A percentile compares a stretch with the other conserved stretches of the same genome.
Evolutionary conservation across 2,888 invertebrate species (phyloP).

Genomic region (Parnassius mnemosyne): DNA sequence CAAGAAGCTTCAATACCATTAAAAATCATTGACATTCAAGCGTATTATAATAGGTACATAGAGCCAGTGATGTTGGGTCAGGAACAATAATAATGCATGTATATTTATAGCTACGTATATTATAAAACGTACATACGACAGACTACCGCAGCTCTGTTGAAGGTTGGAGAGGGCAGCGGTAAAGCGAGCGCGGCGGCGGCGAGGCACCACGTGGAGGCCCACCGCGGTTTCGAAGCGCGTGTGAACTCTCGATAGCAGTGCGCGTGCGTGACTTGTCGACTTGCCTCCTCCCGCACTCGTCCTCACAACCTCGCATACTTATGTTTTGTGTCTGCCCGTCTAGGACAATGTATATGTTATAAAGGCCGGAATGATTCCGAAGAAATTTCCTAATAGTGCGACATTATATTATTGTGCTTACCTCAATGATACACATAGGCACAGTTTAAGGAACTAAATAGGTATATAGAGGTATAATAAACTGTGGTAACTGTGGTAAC

Average conservation of each 20-base stretch:
- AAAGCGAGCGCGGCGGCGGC: constrained; percentile 41
- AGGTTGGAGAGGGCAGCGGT: constrained; percentile 50
- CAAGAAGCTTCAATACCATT: not conserved
- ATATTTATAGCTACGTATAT: constrained; percentile 29
- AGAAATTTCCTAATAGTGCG: too few species aligned
- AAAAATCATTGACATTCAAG: constrained; percentile 6
- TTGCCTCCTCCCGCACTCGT: constrained; percentile 52
- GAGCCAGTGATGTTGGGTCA: constrained; percentile 29
- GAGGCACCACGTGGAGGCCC: constrained; percentile 76
- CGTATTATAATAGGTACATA: constrained; percentile 5
- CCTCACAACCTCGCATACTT: constrained; percentile 47
- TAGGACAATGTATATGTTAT: constrained; percentile 36
- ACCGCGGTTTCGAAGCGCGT: constrained; percentile 77
- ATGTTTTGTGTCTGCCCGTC: constrained; percentile 56
- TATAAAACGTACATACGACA: constrained; percentile 41
- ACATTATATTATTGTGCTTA: too few species aligned
- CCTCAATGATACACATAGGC: too few species aligned
- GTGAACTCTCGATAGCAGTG: constrained; percentile 70
- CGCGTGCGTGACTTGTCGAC: constrained; percentile 68
- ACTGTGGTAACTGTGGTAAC: too few species aligned
- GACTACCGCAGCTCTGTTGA: constrained; percentile 60
- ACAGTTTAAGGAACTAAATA: too few species aligned
- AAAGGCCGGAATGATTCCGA: too few species aligned
- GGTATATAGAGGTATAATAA: too few species aligned
- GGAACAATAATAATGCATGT: constrained; percentile 30